A percentile compares a stretch with the other conserved stretches of the same genome.
Conservation (phyloP, 2,888 invertebrate genomes). For the Drosophila nr. medialis region DNA sequence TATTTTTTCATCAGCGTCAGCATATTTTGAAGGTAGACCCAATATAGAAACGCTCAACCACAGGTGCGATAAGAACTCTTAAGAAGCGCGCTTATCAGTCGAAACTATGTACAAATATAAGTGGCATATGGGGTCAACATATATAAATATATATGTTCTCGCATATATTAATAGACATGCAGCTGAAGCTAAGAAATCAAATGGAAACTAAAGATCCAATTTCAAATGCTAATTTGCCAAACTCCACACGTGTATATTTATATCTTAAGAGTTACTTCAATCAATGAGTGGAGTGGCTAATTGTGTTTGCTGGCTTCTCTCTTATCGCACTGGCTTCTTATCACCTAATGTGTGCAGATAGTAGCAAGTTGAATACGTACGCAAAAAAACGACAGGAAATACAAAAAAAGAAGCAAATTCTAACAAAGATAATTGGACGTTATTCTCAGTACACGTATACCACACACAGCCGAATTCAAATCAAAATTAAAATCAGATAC, state of each 20-base stretch:
- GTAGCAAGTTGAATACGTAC: constrained; percentile 60
- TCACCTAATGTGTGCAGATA: constrained; percentile 31
- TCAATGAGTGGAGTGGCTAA: constrained; percentile 6
- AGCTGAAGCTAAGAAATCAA: not conserved
- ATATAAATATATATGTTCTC: not conserved
- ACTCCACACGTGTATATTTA: constrained; percentile 12
- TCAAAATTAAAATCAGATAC: constrained; percentile 12
- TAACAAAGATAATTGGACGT: constrained; percentile 26
- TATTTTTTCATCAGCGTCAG: constrained; percentile 54
- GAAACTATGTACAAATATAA: constrained; percentile 2
- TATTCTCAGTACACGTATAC: constrained; percentile 50
- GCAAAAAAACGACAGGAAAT: constrained; percentile 33
- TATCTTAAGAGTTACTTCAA: not conserved
- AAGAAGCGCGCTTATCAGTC: constrained; percentile 43
- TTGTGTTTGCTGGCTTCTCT: constrained; percentile 35
- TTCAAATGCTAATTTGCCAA: not conserved
- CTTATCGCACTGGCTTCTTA: constrained; percentile 54
- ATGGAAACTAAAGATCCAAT: not conserved
- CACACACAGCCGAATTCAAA: constrained; percentile 16
- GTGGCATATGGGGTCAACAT: constrained; percentile 1
- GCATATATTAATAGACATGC: constrained; percentile 8
- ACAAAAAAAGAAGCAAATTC: constrained; percentile 10
- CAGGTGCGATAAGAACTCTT: constrained; percentile 47
- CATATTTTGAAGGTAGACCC: constrained; percentile 54
- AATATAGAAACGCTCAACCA: constrained; percentile 17